Evolutionary conservation across 2,888 invertebrate genomes (phyloP).

Genomic region (Stenchaetothrips biformis): DNA sequence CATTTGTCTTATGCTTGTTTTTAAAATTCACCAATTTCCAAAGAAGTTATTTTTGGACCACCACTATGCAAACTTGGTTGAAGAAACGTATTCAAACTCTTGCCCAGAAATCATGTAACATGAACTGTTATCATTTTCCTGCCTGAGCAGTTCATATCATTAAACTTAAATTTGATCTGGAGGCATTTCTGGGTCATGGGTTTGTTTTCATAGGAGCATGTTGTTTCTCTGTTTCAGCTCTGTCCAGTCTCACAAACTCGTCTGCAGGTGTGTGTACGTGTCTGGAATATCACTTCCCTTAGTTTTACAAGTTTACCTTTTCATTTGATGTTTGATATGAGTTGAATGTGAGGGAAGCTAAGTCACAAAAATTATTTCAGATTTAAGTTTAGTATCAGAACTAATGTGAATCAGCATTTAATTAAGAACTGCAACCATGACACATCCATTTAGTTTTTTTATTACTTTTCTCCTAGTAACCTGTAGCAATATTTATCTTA

Average conservation of each 20-base stretch:
- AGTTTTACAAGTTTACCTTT: too few relatives aligned
- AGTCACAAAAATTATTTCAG: neutral
- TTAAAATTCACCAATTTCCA: neutral
- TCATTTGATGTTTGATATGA: too few relatives aligned
- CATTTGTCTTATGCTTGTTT: neutral
- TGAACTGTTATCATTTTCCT: too few relatives aligned
- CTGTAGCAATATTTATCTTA: neutral
- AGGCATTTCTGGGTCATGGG: neutral
- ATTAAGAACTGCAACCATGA: neutral
- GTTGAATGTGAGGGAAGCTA: too few relatives aligned
- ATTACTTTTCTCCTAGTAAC: neutral
- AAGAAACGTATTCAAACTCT: too few relatives aligned
- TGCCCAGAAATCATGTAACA: too few relatives aligned
- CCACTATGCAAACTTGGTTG: too few relatives aligned
- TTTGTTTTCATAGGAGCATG: conserved; percentile 30
- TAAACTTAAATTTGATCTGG: too few relatives aligned
- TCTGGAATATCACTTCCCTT: conserved; percentile 18
- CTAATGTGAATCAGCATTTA: too few relatives aligned
- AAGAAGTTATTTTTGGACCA: neutral
- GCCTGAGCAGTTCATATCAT: too few relatives aligned
- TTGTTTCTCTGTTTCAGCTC: conserved; percentile 46
- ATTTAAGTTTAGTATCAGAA: too few relatives aligned
- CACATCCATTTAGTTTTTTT: neutral
- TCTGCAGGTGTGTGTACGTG: conserved; percentile 47
- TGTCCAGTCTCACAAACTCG: conserved; percentile 50